A percentile compares a stretch with the other conserved stretches of the same genome.
Conservation (phyloP, 2,888 invertebrate genomes). For the Erannis defoliaria region DNA sequence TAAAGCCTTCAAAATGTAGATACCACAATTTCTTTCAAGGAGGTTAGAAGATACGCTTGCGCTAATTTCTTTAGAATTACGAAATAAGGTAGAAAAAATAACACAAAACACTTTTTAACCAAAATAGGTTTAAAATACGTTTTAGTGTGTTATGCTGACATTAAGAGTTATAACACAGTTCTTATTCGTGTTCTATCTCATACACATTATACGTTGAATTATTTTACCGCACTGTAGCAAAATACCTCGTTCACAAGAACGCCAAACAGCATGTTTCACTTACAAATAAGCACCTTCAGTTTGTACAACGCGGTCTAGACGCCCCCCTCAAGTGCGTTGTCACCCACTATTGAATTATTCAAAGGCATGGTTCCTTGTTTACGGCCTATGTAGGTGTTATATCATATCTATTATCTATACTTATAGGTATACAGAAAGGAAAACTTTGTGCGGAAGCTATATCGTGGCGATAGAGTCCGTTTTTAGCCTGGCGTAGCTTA, state of each 20-base stretch:
- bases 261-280: slow-evolving; percentile 27
- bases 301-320: slow-evolving; percentile 47
- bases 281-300: slow-evolving; percentile 22
- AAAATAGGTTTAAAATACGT: no score
- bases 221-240: not conserved
- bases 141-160: no score
- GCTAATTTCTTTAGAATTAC: no score
- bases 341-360: slow-evolving; percentile 48
- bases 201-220: no score
- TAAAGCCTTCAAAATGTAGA: no score
- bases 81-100: no score
- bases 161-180: no score
- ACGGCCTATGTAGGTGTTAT: slow-evolving; percentile 43
- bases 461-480: not conserved
- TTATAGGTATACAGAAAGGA: slow-evolving; percentile 5
- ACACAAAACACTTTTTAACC: no score
- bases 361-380: slow-evolving; percentile 37
- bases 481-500: no score
- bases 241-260: slow-evolving; percentile 1
- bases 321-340: slow-evolving; percentile 42
- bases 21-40: no score
- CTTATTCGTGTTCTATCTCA: no score
- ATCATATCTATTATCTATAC: slow-evolving; percentile 41
- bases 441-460: not conserved
- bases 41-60: no score